Evolutionary conservation across 2,797 vertebrate species (phyloP).

Genomic region (Graptemys geographica): DNA sequence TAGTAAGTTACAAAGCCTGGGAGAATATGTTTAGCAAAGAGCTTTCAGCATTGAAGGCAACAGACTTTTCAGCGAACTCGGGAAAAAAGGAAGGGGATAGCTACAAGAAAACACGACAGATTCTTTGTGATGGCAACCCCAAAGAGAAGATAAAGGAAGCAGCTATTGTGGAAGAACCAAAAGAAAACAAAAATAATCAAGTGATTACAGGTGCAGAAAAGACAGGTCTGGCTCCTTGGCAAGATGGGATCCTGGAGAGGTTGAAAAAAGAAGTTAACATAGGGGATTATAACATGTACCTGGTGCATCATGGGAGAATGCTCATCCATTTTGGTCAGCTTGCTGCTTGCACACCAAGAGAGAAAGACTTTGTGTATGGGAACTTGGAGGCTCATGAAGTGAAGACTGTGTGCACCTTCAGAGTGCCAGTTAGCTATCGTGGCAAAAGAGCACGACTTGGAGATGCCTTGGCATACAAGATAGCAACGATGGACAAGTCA

Average conservation of each 20-base stretch:
- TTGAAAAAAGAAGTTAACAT: constrained; percentile 87
- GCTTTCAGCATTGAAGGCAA: constrained; percentile 75
- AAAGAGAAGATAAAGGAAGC: background rate
- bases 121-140: background rate
- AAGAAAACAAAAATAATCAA: constrained; percentile 43
- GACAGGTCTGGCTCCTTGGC: constrained; percentile 93
- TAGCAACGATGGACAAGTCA: constrained; percentile 80
- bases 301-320: constrained; percentile 95
- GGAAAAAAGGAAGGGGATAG: background rate
- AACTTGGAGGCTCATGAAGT: constrained; percentile 93
- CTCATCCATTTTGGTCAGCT: constrained; percentile 96
- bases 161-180: background rate
- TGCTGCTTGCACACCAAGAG: constrained; percentile 92
- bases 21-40: constrained; percentile 93
- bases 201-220: constrained; percentile 55
- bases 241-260: constrained; percentile 93
- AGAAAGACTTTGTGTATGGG: constrained; percentile 97
- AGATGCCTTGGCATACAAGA: constrained; percentile 78
- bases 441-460: constrained; percentile 86
- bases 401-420: constrained; percentile 89
- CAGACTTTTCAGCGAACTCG: background rate
- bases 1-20: constrained; percentile 86
- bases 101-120: constrained; percentile 18
- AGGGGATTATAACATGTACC: constrained; percentile 94
- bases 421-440: constrained; percentile 90